These are phyloP conservation scores for Cantharis rufa DNA, from an alignment of 2,888 invertebrate species.

Conservation along the genomic window DNA sequence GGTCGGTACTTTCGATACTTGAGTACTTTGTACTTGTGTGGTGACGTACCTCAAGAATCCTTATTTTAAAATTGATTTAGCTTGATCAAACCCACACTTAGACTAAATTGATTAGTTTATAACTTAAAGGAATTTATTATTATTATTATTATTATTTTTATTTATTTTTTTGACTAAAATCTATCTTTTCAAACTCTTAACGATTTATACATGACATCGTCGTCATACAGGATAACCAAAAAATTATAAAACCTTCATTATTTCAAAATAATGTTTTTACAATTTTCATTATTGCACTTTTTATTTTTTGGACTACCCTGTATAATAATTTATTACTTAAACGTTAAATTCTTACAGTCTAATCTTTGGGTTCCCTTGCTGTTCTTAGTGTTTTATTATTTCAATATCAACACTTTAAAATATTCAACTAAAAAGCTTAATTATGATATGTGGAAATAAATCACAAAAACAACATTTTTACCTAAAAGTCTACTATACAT, in stretches of 20 bases:
- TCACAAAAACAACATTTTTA: conserved; percentile 23
- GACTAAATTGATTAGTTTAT: background rate
- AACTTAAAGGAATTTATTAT: background rate
- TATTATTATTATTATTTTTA: background rate
- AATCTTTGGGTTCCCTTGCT: conserved; percentile 27
- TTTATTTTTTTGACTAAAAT: background rate
- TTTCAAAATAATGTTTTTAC: background rate
- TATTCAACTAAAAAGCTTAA: conserved; percentile 2
- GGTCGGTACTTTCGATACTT: background rate
- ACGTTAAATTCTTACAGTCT: background rate
- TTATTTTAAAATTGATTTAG: background rate
- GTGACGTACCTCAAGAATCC: background rate
- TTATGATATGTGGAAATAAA: conserved; percentile 28
- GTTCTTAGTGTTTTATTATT: conserved; percentile 11
- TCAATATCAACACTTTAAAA: conserved; percentile 20
- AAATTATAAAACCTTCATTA: background rate
- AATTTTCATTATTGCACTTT: background rate
- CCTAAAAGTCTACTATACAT: background rate
- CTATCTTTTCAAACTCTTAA: background rate
- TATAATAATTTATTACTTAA: background rate
- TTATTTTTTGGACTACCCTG: background rate
- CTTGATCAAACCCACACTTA: background rate
- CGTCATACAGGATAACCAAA: conserved; percentile 2
- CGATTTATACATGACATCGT: background rate
- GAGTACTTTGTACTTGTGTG: background rate